phyloP scores from a whole-genome alignment of 1,140 invertebrate species.

The Bombyx mandarina region DNA sequence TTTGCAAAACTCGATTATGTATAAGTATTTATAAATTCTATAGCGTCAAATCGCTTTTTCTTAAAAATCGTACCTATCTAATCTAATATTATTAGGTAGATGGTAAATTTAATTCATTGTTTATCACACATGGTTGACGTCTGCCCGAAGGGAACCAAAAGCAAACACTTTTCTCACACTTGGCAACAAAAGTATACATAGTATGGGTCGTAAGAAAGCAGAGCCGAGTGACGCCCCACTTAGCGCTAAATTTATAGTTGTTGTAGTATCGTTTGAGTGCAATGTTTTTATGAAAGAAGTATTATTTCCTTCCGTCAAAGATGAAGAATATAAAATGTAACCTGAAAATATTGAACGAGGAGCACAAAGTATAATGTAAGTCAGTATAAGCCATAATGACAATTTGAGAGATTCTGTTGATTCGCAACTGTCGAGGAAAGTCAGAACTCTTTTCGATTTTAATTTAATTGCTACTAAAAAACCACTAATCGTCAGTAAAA shows the following conservation, averaged over 20 bases:
- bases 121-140: conserved; percentile 18
- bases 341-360: conserved; percentile 47
- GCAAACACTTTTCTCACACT: conserved; percentile 39
- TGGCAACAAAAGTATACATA: conserved; percentile 44
- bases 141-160: conserved; percentile 20
- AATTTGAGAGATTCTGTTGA: conserved; percentile 46
- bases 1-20: too few relatives aligned
- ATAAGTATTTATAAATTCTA: too few relatives aligned
- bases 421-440: conserved; percentile 32
- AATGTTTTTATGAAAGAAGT: conserved; percentile 17
- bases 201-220: conserved; percentile 37
- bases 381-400: conserved; percentile 50
- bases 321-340: conserved; percentile 34
- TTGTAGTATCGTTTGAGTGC: conserved; percentile 21
- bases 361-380: conserved; percentile 43
- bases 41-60: too few relatives aligned
- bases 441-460: conserved; percentile 28
- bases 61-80: too few relatives aligned
- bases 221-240: conserved; percentile 42
- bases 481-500: conserved; percentile 36
- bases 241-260: conserved; percentile 38
- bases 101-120: too few relatives aligned
- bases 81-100: too few relatives aligned
- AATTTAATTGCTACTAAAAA: conserved; percentile 44
- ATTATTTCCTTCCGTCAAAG: conserved; percentile 19